Evolutionary conservation across 2,797 vertebrate genomes (phyloP).

Genomic region (Simalia tracyae): DNA sequence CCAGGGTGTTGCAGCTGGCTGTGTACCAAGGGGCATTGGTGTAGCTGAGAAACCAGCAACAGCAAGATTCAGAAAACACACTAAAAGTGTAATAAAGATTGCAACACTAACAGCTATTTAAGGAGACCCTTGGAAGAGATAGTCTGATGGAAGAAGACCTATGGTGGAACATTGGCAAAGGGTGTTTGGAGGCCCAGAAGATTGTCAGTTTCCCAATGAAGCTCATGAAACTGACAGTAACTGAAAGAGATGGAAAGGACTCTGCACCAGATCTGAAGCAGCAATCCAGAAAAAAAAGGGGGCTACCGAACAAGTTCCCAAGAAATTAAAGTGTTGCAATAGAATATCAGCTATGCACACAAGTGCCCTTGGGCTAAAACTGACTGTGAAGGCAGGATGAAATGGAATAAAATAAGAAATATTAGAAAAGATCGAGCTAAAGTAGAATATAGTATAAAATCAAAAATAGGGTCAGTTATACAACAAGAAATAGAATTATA

Average conservation of each 20-base stretch:
- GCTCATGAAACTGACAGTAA: neutral
- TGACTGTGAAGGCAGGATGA: neutral
- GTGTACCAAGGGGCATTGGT: neutral
- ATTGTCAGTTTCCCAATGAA: neutral
- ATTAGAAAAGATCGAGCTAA: neutral
- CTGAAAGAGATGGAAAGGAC: neutral
- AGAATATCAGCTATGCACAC: neutral
- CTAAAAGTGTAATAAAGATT: neutral
- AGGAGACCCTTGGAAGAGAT: neutral
- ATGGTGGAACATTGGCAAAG: neutral
- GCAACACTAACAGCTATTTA: neutral
- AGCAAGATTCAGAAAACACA: neutral
- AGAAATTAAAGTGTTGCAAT: neutral
- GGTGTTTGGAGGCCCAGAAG: neutral
- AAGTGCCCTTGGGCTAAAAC: neutral
- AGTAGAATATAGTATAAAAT: neutral
- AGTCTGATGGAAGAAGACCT: neutral
- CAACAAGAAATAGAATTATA: neutral
- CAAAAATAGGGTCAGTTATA: neutral
- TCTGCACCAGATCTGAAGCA: neutral
- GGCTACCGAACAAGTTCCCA: neutral
- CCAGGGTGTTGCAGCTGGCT: neutral
- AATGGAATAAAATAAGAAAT: neutral
- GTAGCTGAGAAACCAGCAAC: neutral
- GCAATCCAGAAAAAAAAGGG: neutral